Evolutionary conservation across 2,797 vertebrate genomes (phyloP).

Genomic region (Microctenopoma lineatum): DNA sequence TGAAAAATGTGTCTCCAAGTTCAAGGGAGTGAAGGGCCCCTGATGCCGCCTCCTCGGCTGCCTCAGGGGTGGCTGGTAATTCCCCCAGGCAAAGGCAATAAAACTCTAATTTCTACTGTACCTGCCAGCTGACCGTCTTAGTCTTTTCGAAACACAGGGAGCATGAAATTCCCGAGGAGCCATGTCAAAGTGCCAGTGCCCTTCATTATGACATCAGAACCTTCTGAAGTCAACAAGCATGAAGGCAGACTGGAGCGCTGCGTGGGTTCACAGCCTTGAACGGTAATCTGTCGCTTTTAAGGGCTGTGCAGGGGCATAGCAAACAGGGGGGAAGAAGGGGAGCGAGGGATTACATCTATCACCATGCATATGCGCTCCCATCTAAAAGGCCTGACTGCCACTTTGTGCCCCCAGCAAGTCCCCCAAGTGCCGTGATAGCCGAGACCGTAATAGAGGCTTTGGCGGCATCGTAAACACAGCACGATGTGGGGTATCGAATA

Average conservation of each 20-base stretch:
- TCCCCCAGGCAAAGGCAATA: conserved; percentile 79
- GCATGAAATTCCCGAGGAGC: conserved; percentile 84
- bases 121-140: conserved; percentile 84
- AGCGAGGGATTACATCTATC: conserved; percentile 78
- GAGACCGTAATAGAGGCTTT: conserved; percentile 71
- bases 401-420: conserved; percentile 61
- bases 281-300: conserved; percentile 70
- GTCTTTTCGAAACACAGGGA: conserved; percentile 74
- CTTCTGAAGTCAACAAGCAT: conserved; percentile 87
- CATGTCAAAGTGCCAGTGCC: conserved; percentile 79
- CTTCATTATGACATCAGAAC: conserved; percentile 85
- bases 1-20: conserved; percentile 78
- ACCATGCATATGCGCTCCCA: conserved; percentile 71
- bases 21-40: conserved; percentile 63
- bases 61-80: conserved; percentile 71
- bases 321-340: conserved; percentile 62
- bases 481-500: conserved; percentile 73
- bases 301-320: conserved; percentile 41
- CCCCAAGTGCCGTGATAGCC: conserved; percentile 67
- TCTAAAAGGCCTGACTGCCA: conserved; percentile 65
- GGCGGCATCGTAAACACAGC: conserved; percentile 73
- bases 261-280: conserved; percentile 79
- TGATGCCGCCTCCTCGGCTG: conserved; percentile 39
- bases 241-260: conserved; percentile 77
- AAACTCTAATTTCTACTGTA: conserved; percentile 86